phyloP scores from a whole-genome alignment of 2,113 vertebrate genomes.

The Clarias batrachus region DNA sequence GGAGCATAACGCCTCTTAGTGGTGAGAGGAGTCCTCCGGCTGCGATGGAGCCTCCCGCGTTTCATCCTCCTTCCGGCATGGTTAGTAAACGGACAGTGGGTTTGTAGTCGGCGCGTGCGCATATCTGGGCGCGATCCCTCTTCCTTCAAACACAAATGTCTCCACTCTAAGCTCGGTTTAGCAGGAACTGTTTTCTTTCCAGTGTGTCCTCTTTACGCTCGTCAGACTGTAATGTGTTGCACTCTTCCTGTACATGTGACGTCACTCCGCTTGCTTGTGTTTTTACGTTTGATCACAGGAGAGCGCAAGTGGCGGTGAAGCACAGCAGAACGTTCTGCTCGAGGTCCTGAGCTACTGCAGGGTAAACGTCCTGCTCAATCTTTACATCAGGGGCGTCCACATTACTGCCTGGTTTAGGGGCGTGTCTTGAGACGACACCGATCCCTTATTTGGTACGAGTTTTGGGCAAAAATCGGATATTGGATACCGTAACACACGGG shows the following conservation, averaged over 20 bases:
- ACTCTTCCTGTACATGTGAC: background rate
- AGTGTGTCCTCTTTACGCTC: background rate
- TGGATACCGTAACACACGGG: background rate
- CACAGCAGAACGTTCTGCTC: slow-evolving; percentile 32
- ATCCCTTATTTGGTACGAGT: background rate
- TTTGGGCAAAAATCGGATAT: background rate
- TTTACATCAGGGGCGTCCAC: background rate
- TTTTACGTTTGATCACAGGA: slow-evolving; percentile 11
- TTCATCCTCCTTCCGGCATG: slow-evolving; percentile 6
- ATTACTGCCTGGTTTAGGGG: background rate
- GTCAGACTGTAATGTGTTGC: background rate
- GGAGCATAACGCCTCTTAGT: background rate
- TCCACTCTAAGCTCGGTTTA: background rate
- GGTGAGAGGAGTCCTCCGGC: slow-evolving; percentile 25
- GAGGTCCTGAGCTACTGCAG: slow-evolving; percentile 49
- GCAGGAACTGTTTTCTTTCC: background rate
- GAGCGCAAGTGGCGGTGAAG: background rate
- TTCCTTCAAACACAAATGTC: background rate
- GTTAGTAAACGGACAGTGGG: slow-evolving; percentile 9
- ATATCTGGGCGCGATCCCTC: background rate
- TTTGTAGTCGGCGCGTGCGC: background rate
- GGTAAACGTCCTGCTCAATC: slow-evolving; percentile 25
- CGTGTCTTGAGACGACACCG: background rate
- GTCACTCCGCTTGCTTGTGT: background rate
- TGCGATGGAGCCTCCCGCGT: slow-evolving; percentile 37